Evolutionary conservation across 2,888 invertebrate genomes (phyloP).

Genomic region (Nephrotoma flavescens): DNA sequence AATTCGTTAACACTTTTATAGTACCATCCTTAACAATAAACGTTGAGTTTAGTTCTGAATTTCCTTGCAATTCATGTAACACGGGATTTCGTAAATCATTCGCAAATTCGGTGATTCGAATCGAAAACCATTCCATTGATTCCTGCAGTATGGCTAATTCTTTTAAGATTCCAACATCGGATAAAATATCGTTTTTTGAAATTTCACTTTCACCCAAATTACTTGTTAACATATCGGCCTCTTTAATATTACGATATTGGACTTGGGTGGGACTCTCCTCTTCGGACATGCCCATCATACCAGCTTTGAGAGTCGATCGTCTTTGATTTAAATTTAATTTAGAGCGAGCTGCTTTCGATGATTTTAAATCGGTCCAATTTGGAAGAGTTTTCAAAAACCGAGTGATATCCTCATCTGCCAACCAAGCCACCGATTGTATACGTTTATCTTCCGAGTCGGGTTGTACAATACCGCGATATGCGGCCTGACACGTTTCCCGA

Average conservation of each 20-base stretch:
- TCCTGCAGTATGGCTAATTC: conserved; percentile 84
- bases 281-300: conserved; percentile 33
- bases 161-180: conserved; percentile 66
- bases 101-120: conserved; percentile 44
- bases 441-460: conserved; percentile 62
- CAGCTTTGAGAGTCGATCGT: not conserved
- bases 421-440: conserved; percentile 75
- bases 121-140: conserved; percentile 77
- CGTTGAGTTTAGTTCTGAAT: conserved; percentile 6
- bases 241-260: conserved; percentile 63
- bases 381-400: conserved; percentile 77
- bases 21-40: conserved; percentile 39
- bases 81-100: conserved; percentile 40
- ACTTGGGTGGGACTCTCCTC: conserved; percentile 69
- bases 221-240: conserved; percentile 84
- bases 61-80: conserved; percentile 20
- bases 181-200: conserved; percentile 68
- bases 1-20: conserved; percentile 47
- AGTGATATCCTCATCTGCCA: conserved; percentile 90
- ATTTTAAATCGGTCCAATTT: conserved; percentile 57
- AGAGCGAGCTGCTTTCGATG: conserved; percentile 22
- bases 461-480: conserved; percentile 61
- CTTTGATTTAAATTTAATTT: conserved; percentile 1
- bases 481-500: conserved; percentile 54
- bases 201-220: conserved; percentile 82